Conservation (phyloP, 1,140 invertebrate species). For the Meloidogyne floridensis region DNA sequence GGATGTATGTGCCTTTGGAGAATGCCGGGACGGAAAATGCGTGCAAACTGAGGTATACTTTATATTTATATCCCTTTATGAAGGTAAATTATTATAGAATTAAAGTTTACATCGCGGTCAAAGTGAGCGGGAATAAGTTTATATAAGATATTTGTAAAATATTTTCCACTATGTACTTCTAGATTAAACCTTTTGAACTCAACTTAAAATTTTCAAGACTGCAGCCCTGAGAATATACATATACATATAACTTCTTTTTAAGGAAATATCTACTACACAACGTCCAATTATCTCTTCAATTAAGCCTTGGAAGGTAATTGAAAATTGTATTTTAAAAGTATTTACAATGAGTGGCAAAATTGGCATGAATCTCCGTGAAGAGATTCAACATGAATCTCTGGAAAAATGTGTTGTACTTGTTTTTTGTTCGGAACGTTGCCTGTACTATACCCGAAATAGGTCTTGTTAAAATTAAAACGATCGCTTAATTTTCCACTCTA, state of each 20-base stretch:
- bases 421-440: too few relatives aligned
- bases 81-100: neutral
- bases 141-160: neutral
- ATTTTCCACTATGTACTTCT: neutral
- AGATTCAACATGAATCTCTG: too few relatives aligned
- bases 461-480: neutral
- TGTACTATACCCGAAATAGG: neutral
- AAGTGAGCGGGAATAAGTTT: constrained; percentile 3
- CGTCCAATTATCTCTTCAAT: neutral
- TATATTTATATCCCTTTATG: neutral
- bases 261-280: neutral
- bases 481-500: too few relatives aligned
- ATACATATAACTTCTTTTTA: neutral
- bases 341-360: too few relatives aligned
- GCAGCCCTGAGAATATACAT: too few relatives aligned
- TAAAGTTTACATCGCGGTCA: neutral
- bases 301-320: too few relatives aligned
- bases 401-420: too few relatives aligned
- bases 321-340: too few relatives aligned
- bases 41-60: constrained; percentile 20
- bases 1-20: constrained; percentile 41
- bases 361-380: too few relatives aligned
- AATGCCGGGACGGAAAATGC: constrained; percentile 47
- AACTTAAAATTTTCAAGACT: too few relatives aligned
- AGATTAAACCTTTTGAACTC: too few relatives aligned